Base-by-base conservation (phyloP, 2,113 vertebrate species). In the Rhabdomys dilectus region DNA sequence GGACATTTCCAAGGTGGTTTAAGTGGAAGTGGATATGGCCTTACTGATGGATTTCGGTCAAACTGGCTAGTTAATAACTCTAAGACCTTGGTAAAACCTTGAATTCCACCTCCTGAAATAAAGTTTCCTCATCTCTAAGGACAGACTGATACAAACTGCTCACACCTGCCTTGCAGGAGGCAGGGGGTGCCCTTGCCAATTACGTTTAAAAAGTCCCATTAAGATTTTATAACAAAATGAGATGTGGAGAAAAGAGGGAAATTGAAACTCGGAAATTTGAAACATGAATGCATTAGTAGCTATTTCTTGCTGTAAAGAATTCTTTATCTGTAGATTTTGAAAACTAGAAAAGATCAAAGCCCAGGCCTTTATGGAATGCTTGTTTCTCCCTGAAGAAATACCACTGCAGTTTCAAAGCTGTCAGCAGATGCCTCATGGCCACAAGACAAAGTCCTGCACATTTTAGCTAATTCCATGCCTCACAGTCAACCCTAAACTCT, bases 361-460 rank as follows among this genome's bases (percentile, higher is more conserved):
- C 21, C 3, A 53, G 12, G 36, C 45, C 91, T 75, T 56, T 31
- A n/a, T 26, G 3, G 72, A 48, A 58, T 21, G 10, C 2, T 34
- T 68, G 3, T 68, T 53, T 48, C 26, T 64, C 36, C 1, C 16
- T 80, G 66, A 39, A 42, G 53, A 96, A 64, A n/a, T 21, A 11
- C 12, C 10, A 21, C 21, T 78, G 29, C 17, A n/a, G 19, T 53
- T 48, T 5, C 2, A 77, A 72, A 89, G 24, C 12, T 22, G 9
- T 11, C n/a, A 45, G 39, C 39, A 19, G n/a, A 24, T n/a, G 51
- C 3, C 5, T 2, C 2, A 4, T 0, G 26, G 29, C 3, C 13
- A n/a, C 0, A 92, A 19, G 42, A 73, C 19, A 48, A 36, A 82
- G 31, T 34, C 24, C 19, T 31, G 86, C 36, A 15, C 4, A 17